Evolutionary conservation across 2,888 invertebrate species (phyloP).

Genomic region (Alviniconcha strummeri): DNA sequence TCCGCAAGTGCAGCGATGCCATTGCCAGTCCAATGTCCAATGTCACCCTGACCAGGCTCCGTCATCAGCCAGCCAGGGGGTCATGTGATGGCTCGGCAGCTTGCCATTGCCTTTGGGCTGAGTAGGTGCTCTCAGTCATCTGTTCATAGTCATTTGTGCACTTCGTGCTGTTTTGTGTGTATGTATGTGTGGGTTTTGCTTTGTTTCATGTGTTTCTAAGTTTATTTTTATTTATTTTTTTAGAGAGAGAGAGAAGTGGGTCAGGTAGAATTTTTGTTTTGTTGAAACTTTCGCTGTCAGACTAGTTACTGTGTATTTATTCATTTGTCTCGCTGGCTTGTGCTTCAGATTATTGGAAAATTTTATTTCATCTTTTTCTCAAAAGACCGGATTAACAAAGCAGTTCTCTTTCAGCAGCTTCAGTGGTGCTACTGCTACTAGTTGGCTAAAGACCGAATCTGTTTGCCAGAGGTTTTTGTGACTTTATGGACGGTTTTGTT

Average conservation of each 20-base stretch:
- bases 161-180: not conserved
- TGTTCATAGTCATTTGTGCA: constrained; percentile 8
- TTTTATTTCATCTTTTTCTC: no score
- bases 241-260: not conserved
- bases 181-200: not conserved
- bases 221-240: not conserved
- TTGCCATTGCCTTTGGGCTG: constrained; percentile 28
- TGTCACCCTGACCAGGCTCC: constrained; percentile 31
- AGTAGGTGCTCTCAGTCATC: constrained; percentile 29
- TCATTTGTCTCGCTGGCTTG: not conserved
- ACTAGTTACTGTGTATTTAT: not conserved
- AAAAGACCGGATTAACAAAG: no score
- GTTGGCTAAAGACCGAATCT: no score
- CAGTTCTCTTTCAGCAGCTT: no score
- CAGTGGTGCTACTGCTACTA: no score
- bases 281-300: not conserved
- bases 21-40: constrained; percentile 21
- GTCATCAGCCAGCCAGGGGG: constrained; percentile 27
- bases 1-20: constrained; percentile 16
- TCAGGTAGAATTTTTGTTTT: not conserved
- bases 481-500: no score
- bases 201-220: not conserved
- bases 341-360: no score
- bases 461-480: no score
- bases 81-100: constrained; percentile 15